Base-by-base conservation (phyloP, 2,113 vertebrate genomes). In the Forbesichthys agassizii region DNA sequence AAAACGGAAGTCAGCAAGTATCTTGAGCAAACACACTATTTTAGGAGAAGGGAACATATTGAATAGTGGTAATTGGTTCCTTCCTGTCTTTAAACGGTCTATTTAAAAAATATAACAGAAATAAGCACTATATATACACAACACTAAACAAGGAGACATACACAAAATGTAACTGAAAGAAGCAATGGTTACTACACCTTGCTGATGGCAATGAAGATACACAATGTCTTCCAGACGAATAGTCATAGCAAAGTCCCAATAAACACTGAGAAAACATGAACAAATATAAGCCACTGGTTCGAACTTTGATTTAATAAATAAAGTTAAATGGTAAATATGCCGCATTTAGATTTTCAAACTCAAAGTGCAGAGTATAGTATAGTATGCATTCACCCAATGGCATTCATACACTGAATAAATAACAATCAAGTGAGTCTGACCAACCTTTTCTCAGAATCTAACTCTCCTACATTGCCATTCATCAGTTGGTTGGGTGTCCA, bases 401-500 rank as follows among this genome's bases (percentile, higher is more conserved):
- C 14, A 18, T 53, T 13, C 42, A 20, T 12, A 4, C 18, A 68
- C 14, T n/a, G 1, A 5, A 27, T 27, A 27, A 27, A 27, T 27
- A 27, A 20, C 2, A 20, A 27, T 27, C 27, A 27, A 27, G 27
- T 27, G 27, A 48, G 11, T 13, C 68, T 52, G 10, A 98, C 27
- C 27, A 27, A 27, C 98, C 97, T 99, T 88, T 94, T 98, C 89
- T 99, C 97, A 0, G 96, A 97, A 79, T 99, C 97, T 57, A 98
- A 84, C 75, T 98, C 97, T 1, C 95, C 96, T 82, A 98, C 86
- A 0, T 95, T 98, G 60, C 98, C 96, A 0, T 99, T 99, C 98
- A 99, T 98, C 83, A 99, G 93, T 86, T 99, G 98, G 89, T 99
- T 99, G 20, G 98, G 98, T 0, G 98, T 99, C 98, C 98, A 99